Percentiles rank a stretch among this genome's conserved stretches.
Evolutionary conservation across 2,888 invertebrate genomes (phyloP).

Genomic region (Phlogophora meticulosa): DNA sequence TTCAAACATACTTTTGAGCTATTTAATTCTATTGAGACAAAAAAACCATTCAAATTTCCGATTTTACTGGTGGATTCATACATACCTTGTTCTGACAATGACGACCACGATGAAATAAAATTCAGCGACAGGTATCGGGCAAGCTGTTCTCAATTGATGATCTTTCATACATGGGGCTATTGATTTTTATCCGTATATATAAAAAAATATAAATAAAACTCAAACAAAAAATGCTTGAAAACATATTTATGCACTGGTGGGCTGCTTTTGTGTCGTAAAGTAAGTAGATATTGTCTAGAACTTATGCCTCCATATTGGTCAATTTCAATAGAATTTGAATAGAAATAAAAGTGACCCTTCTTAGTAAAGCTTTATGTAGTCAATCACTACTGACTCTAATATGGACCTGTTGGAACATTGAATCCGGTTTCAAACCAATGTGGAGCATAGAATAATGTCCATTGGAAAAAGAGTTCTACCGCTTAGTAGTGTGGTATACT

Average conservation of each 20-base stretch:
- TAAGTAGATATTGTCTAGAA: not conserved
- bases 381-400: conserved; percentile 42
- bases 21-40: too few species aligned
- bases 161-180: too few species aligned
- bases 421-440: conserved; percentile 14
- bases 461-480: not conserved
- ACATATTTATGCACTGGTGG: not conserved
- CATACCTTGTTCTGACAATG: too few species aligned
- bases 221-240: not conserved
- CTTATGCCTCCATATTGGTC: conserved; percentile 36
- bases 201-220: not conserved
- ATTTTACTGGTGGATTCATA: too few species aligned
- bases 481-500: not conserved
- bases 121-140: too few species aligned
- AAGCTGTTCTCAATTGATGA: too few species aligned
- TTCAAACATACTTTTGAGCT: too few species aligned
- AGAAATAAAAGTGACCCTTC: conserved; percentile 48
- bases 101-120: too few species aligned
- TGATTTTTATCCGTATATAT: too few species aligned
- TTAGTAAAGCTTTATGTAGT: conserved; percentile 41
- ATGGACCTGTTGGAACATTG: conserved; percentile 35
- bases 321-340: conserved; percentile 56
- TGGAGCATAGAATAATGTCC: not conserved
- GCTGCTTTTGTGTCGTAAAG: not conserved
- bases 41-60: too few species aligned